Evolutionary conservation across 1,140 invertebrate genomes (phyloP).

Genomic region (Dreissena rostriformis): DNA sequence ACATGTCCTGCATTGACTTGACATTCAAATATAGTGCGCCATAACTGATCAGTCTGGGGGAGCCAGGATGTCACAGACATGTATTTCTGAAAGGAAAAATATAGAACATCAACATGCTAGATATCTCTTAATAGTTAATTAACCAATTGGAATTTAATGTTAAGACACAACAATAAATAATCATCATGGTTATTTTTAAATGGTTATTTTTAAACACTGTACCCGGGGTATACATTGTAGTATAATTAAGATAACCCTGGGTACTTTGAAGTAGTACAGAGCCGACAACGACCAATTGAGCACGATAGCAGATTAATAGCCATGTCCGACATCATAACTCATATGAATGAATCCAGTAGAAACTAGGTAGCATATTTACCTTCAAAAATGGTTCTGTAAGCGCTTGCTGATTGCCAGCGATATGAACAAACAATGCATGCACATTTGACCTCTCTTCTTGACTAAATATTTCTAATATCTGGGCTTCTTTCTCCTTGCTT

Average conservation of each 20-base stretch:
- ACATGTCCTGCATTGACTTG: conserved; percentile 14
- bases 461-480: conserved; percentile 51
- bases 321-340: too few relatives aligned
- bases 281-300: too few relatives aligned
- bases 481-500: conserved; percentile 36
- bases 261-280: too few relatives aligned
- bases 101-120: neutral
- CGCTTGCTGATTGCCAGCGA: conserved; percentile 58
- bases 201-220: too few relatives aligned
- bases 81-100: conserved; percentile 15
- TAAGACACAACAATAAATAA: too few relatives aligned
- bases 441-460: conserved; percentile 54
- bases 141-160: too few relatives aligned
- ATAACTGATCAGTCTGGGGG: neutral
- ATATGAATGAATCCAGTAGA: too few relatives aligned
- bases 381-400: conserved; percentile 58
- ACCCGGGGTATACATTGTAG: too few relatives aligned
- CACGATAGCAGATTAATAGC: too few relatives aligned
- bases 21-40: conserved; percentile 9
- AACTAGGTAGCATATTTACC: neutral
- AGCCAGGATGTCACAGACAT: neutral
- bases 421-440: conserved; percentile 56
- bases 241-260: too few relatives aligned
- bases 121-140: too few relatives aligned
- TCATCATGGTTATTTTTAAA: too few relatives aligned